A percentile compares a stretch with the other conserved stretches of the same genome.
These are phyloP conservation scores for Stratiomys singularior DNA, from an alignment of 2,888 invertebrate genomes.

Conservation along the genomic window DNA sequence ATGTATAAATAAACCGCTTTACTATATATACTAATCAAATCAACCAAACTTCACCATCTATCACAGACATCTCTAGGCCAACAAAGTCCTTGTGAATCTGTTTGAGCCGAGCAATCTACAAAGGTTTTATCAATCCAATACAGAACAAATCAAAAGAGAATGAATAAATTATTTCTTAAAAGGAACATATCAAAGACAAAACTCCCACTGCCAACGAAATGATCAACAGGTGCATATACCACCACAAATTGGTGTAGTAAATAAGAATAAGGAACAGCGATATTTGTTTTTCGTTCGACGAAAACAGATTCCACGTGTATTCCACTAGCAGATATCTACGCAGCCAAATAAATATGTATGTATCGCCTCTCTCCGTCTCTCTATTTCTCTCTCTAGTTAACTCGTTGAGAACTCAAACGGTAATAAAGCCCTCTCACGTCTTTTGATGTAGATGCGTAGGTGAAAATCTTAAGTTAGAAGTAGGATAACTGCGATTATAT, in stretches of 20 bases:
- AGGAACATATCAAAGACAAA: conserved; percentile 1
- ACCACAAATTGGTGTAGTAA: background rate
- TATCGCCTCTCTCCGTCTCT: too few species aligned
- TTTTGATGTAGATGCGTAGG: background rate
- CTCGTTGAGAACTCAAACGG: background rate
- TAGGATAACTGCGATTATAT: background rate
- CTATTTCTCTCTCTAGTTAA: too few species aligned
- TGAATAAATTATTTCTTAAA: background rate
- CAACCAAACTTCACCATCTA: too few species aligned
- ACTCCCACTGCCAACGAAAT: background rate
- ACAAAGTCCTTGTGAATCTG: too few species aligned
- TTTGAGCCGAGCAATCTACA: too few species aligned
- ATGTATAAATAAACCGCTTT: too few species aligned
- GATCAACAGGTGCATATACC: conserved; percentile 13
- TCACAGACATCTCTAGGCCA: too few species aligned
- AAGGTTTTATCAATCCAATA: conserved; percentile 4
- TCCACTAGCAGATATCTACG: background rate
- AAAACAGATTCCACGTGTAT: conserved; percentile 8
- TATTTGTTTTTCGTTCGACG: background rate
- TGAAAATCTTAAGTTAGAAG: background rate
- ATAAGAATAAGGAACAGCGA: background rate
- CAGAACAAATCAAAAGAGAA: conserved; percentile 16
- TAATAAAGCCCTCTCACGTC: background rate
- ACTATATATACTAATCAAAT: too few species aligned
- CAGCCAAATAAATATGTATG: background rate